These are phyloP conservation scores for Drosophila orena DNA, from an alignment of 1,140 invertebrate genomes.

Conservation along the genomic window DNA sequence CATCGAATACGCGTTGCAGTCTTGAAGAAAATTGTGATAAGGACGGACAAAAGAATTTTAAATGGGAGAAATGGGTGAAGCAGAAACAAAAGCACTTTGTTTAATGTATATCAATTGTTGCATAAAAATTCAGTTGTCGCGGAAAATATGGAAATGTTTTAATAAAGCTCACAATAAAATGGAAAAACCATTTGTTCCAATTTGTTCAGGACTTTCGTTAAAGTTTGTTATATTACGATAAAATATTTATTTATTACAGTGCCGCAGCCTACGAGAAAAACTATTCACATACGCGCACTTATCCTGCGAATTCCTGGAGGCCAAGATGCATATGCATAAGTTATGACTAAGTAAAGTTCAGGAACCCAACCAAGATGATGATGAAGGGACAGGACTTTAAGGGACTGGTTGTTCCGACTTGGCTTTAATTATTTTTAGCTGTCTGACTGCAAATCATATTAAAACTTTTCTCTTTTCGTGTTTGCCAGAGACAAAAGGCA, in stretches of 20 bases:
- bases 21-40: not conserved
- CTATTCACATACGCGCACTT: conserved; percentile 46
- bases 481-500: conserved; percentile 42
- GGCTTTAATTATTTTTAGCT: conserved; percentile 70
- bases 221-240: no score
- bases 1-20: not conserved
- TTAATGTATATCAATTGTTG: no score
- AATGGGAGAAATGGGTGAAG: not conserved
- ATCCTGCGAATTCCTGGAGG: conserved; percentile 42
- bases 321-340: conserved; percentile 69
- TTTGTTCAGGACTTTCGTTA: no score
- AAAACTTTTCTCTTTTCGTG: conserved; percentile 66
- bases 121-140: no score
- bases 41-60: not conserved
- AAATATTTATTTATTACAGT: conserved; percentile 13
- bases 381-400: conserved; percentile 44
- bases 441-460: conserved; percentile 80
- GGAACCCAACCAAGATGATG: conserved; percentile 16
- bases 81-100: no score
- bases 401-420: conserved; percentile 8
- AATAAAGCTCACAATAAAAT: no score
- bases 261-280: conserved; percentile 28
- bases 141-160: no score
- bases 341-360: conserved; percentile 69
- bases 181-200: not conserved